Evolutionary conservation across 2,888 invertebrate species (phyloP), one percentile per base, ranked within the genome.

Genomic region (Eupithecia abbreviata): DNA sequence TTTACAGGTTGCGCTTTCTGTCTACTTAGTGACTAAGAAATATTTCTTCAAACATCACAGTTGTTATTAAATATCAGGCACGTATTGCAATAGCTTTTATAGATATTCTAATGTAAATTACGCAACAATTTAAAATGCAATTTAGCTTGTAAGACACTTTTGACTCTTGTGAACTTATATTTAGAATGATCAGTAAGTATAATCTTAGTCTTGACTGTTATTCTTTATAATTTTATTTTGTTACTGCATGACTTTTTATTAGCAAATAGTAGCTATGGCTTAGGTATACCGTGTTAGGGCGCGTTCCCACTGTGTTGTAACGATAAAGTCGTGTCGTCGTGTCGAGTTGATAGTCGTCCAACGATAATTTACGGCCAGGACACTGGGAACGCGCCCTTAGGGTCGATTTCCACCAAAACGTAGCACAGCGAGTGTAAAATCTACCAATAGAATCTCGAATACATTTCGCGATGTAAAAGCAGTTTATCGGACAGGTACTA

Each of bases 221-320:
- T 86, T 85, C 83, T 86, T 82, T 86, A 85, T 87, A 88, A 82
- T 85, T 91, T 90, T 91, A 90, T 90, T 86, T 91, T 87, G 89
- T 91, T 90, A 85, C 71, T 71, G 84, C 83, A 83, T 84, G 86
- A 84, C 82, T n/a, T 30, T 83, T 82, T 78, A 79, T 81, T 85
- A 86, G 85, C 82, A 81, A 83, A 77, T 85, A 86, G 85, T 88
- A 87, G 85, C 84, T 79, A 76, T 78, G 74, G 82, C 74, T 47
- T 74, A 30, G 30, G 30, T 30, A 73, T 73, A 80, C 66, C 49
- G 42, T 70, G 67, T 62, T 75, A 71, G 0, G 62, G 72, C 79
- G 30, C 30, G 30, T 30, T 30, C 30, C 30, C 30, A 30, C 30
- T 30, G 30, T 30, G 30, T 30, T 1, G 30, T 30, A 30, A 30